Evolutionary conservation across 2,113 vertebrate species (phyloP), one percentile per base, ranked within the genome.

Genomic region (Heloderma charlesbogerti): DNA sequence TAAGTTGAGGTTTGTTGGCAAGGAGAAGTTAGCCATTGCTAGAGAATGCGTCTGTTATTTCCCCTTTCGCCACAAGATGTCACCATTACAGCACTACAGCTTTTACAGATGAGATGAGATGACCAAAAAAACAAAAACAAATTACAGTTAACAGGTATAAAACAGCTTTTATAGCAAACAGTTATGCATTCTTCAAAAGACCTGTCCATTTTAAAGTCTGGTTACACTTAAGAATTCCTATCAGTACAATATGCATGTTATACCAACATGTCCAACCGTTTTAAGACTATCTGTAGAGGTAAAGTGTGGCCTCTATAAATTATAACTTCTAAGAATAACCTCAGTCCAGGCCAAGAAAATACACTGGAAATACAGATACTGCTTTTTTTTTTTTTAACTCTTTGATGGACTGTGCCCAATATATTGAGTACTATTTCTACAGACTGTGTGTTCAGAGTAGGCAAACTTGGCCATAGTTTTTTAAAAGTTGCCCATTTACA

Each of bases 11-110:
- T 51, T 57, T 89, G 80, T 27, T 72, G 27, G 27, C 48, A 72
- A 60, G 60, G 15, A 1, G 15, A 29, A 84, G 37, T 29, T 3
- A 37, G 29, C 34, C 37, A 3, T 0, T 18, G 69, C 0, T 0
- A 87, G 43, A 29, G 31, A 91, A 88, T 4, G 69, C 6, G 91
- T 12, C 6, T 94, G 96, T 86, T 84, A 95, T 96, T 90, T 69
- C 91, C 10, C 0, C 60, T 67, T 18, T 0, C 74, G 90, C 96
- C 96, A 81, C 97, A 93, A 43, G 97, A 94, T 96, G 97, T 96
- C 97, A 96, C 9, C 80, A 87, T 87, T 66, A 75, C 54, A 86
- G 60, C 29, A 93, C 18, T 18, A 66, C 4, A 67, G 85, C 1
- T 51, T 71, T 1, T 20, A 57, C 15, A 3, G 1, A 66, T 48